Percentiles rank a stretch among this genome's conserved stretches.
Evolutionary conservation across 1,140 invertebrate genomes (phyloP).

Genomic region (Cyrtorhinus lividipennis): DNA sequence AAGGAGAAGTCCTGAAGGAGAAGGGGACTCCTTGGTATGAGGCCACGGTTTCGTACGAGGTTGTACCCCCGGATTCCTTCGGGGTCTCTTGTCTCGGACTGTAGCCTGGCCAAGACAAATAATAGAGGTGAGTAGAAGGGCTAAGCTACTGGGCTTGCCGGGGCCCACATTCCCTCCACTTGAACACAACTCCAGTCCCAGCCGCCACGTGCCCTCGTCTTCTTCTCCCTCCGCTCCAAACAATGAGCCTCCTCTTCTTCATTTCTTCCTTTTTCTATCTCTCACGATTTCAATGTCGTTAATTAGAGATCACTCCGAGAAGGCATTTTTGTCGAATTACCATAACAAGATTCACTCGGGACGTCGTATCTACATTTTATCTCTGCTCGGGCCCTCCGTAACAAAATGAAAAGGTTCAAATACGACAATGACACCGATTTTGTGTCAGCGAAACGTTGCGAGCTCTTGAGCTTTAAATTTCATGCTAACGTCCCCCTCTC

Average conservation of each 20-base stretch:
- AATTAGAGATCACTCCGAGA: too few species aligned
- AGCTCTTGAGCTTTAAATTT: too few species aligned
- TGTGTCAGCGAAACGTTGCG: too few species aligned
- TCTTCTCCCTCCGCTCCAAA: conserved; percentile 9
- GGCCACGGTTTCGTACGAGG: not conserved
- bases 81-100: not conserved
- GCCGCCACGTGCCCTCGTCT: conserved; percentile 24
- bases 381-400: too few species aligned
- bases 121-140: conserved; percentile 16
- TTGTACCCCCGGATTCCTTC: conserved; percentile 10
- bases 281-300: not conserved
- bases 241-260: not conserved
- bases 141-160: conserved; percentile 12
- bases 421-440: too few species aligned
- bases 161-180: conserved; percentile 9
- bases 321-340: too few species aligned
- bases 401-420: too few species aligned
- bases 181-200: conserved; percentile 24
- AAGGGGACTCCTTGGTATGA: not conserved
- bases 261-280: not conserved
- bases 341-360: too few species aligned
- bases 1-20: not conserved
- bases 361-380: too few species aligned
- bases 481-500: too few species aligned
- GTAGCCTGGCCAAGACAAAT: conserved; percentile 15